Base-by-base conservation (phyloP, 2,113 vertebrate species). In the rabbit (Oryctolagus cuniculus) region DNA sequence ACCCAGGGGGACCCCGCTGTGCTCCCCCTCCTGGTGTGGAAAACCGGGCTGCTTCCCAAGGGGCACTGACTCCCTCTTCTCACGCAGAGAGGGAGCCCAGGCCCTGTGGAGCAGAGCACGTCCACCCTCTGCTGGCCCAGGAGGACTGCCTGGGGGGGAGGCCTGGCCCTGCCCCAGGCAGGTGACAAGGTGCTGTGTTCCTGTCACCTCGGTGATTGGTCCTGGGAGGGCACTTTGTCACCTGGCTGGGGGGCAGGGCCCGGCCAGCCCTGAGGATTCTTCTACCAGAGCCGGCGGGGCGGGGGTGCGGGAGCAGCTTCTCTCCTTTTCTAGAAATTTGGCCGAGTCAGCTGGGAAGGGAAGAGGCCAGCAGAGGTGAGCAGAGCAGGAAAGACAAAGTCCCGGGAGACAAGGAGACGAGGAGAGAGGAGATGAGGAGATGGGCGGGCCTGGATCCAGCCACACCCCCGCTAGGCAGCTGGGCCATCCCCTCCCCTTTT, bases 381-480 rank as follows among this genome's bases (percentile, higher is more conserved):
- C 72, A 0, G 19, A 31, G 38, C 53, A 5, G 24, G 27, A 55
- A 38, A 31, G 61, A 34, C 17, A 21, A 6, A 61, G 17, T n/a
- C n/a, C n/a, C n/a, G n/a, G n/a, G n/a, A n/a, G n/a, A n/a, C n/a
- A n/a, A n/a, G n/a, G n/a, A n/a, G n/a, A n/a, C n/a, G n/a, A n/a
- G n/a, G n/a, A n/a, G n/a, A n/a, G n/a, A n/a, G n/a, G n/a, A n/a
- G n/a, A n/a, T n/a, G 73, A 78, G 72, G 64, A 27, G 10, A 1
- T 0, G 22, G 51, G n/a, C 34, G 77, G 34, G 51, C 51, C 36
- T 3, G 44, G 64, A 31, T n/a, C 51, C 1, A 10, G 64, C 27
- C 34, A 9, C 0, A 0, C 24, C 6, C 0, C 7, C 31, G 22
- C 38, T 8, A 1, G 75, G 75, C 69, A 7, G 1, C 4, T 21